A percentile compares a stretch with the other conserved stretches of the same genome.
phyloP scores from a whole-genome alignment of 2,113 vertebrate species.

The Pampusana beccarii region DNA sequence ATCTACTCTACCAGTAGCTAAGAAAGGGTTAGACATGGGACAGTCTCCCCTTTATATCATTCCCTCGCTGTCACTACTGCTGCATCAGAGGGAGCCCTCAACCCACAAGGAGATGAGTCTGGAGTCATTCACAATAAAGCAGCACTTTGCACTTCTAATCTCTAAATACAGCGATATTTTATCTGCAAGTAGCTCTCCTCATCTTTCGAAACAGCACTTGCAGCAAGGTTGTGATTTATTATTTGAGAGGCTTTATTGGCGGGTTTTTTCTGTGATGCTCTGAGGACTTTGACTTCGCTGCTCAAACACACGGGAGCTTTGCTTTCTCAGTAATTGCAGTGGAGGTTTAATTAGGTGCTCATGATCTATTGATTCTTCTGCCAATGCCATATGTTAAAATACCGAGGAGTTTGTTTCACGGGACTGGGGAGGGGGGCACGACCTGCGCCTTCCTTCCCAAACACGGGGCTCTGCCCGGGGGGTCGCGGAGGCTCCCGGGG shows the following conservation, averaged over 20 bases:
- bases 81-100: neutral
- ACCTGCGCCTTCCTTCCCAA: neutral
- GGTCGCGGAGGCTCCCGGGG: neutral
- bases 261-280: neutral
- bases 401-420: rapidly evolving
- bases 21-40: neutral
- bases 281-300: neutral
- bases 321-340: conserved; percentile 38
- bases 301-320: neutral
- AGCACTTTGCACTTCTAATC: neutral
- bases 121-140: neutral
- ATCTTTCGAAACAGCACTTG: neutral
- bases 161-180: conserved; percentile 6
- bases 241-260: neutral
- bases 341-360: neutral
- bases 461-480: neutral
- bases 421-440: neutral
- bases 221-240: neutral
- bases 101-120: neutral
- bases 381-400: neutral
- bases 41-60: neutral
- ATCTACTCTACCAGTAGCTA: neutral
- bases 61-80: neutral
- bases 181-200: neutral
- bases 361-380: neutral